Conservation (phyloP, 2,113 vertebrate species). For the Cheirogaleus medius region DNA sequence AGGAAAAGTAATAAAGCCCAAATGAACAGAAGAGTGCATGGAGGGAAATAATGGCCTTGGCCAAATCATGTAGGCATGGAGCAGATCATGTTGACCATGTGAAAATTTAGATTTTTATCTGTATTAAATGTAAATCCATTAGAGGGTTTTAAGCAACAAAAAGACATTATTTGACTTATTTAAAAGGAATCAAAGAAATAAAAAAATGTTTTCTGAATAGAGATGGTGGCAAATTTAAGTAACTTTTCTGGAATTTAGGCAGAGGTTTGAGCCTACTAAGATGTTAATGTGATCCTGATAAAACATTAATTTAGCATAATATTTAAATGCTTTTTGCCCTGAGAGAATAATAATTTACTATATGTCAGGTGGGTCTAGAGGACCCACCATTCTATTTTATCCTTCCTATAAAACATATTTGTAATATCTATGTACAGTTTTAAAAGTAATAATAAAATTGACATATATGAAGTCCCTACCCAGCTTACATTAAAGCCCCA, state of each 20-base stretch:
- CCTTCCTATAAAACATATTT: not conserved
- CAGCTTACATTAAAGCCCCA: not conserved
- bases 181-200: not conserved
- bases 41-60: not conserved
- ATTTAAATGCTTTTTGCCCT: not conserved
- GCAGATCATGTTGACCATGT: not conserved
- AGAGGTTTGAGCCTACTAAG: not conserved
- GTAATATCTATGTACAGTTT: not conserved
- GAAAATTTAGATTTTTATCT: not conserved
- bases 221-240: not conserved
- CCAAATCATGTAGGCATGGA: not conserved
- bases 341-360: not conserved
- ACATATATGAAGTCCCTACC: not conserved
- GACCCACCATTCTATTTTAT: not conserved
- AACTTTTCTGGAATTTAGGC: not conserved
- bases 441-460: not conserved
- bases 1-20: not conserved
- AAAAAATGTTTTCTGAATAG: not conserved
- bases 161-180: not conserved
- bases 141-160: not conserved
- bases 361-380: not conserved
- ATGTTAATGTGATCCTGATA: not conserved
- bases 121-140: not conserved
- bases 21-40: not conserved
- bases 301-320: not conserved